A percentile compares a stretch with the other conserved stretches of the same genome.
Conservation (phyloP, 2,113 vertebrate species). For the Nettapus auritus region DNA sequence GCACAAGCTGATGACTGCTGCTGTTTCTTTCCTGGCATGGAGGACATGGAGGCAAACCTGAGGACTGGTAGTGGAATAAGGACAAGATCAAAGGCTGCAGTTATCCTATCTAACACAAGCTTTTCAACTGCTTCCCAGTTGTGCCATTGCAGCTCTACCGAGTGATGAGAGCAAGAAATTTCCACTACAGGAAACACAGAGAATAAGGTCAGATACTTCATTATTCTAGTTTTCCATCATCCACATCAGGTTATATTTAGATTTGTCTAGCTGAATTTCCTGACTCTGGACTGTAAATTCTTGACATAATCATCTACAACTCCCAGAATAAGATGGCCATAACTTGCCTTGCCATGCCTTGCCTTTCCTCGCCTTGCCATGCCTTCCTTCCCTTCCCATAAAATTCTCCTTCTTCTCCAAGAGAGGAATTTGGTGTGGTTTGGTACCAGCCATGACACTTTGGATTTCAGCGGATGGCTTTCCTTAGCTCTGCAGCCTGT, state of each 20-base stretch:
- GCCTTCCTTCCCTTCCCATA: not conserved
- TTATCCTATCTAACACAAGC: not conserved
- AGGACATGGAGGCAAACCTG: not conserved
- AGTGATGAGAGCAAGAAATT: not conserved
- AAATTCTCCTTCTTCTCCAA: not conserved
- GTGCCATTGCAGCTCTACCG: not conserved
- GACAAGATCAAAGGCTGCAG: not conserved
- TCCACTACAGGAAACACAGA: not conserved
- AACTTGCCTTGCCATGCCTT: not conserved
- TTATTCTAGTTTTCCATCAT: not conserved
- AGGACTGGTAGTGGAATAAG: not conserved
- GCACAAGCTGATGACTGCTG: not conserved
- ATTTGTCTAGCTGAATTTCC: not conserved
- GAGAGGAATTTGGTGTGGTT: not conserved
- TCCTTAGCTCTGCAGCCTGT: not conserved
- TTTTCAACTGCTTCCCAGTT: not conserved
- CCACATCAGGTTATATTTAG: not conserved
- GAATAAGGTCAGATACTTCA: not conserved
- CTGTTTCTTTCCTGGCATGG: constrained; percentile 5
- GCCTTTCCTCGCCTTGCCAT: not conserved
- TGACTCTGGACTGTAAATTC: not conserved
- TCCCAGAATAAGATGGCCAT: not conserved
- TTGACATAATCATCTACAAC: not conserved
- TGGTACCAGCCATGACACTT: not conserved
- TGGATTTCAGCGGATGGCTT: not conserved